Evolutionary conservation across 2,113 vertebrate genomes (phyloP).

Genomic region (Zosterops japonicus): DNA sequence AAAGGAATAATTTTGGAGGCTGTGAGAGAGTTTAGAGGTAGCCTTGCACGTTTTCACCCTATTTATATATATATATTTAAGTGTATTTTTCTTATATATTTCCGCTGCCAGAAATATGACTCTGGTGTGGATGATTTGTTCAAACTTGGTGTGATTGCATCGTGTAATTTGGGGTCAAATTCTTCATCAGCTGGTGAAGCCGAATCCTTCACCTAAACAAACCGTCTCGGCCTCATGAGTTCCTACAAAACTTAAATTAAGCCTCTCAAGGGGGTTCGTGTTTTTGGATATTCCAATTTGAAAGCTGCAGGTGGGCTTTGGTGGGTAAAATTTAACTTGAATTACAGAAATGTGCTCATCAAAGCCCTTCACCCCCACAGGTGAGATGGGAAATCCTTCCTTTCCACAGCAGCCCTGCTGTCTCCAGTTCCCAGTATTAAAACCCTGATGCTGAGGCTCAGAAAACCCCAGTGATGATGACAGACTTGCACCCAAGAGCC

Average conservation of each 20-base stretch:
- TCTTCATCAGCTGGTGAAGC: neutral
- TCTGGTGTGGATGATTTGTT: neutral
- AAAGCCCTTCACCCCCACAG: fast-evolving
- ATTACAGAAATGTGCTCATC: fast-evolving
- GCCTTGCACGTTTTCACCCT: neutral
- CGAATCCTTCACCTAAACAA: neutral
- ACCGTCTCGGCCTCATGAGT: fast-evolving
- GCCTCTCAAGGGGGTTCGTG: neutral
- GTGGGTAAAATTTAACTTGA: neutral
- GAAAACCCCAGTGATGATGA: neutral
- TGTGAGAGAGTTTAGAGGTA: neutral
- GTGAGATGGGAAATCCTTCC: neutral
- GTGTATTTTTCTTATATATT: neutral
- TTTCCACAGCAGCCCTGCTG: neutral
- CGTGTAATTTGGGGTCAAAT: neutral
- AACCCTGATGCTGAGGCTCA: neutral
- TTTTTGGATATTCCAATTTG: neutral
- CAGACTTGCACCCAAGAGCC: neutral
- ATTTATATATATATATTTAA: neutral
- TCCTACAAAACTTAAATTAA: neutral
- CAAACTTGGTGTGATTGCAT: neutral
- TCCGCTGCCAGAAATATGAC: neutral
- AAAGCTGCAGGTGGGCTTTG: neutral
- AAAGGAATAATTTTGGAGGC: neutral
- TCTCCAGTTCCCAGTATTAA: neutral